Evolutionary conservation across 1,140 invertebrate species (phyloP), one percentile per base, ranked within the genome.

Genomic region (Sweltsa coloradensis): DNA sequence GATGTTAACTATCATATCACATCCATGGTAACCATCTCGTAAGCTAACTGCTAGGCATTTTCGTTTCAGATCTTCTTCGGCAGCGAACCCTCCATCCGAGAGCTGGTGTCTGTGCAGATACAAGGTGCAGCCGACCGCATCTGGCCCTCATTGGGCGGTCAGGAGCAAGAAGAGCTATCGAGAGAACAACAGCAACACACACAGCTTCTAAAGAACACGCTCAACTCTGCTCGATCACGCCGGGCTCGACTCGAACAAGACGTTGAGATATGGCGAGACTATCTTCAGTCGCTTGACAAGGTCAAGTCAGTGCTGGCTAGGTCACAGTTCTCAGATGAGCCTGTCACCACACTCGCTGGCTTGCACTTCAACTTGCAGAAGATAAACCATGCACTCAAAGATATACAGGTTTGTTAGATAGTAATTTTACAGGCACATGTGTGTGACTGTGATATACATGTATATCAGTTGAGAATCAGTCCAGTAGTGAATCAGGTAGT

Each of bases 81-180:
- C 52, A 81, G 78, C 34, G 85, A 89, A 58, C 67, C 75, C 1
- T 73, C 76, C 26, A 85, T 89, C 54, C 76, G 81, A 19, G 85
- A 89, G 57, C 64, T 89, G 37, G 79, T 90, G 1, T 79, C 83
- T 1, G 81, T 87, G 49, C 76, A 80, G 46, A 84, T 90, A 52
- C 84, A 89, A 57, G 81, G 87, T 46, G 76, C 81, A 7, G 83
- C 84, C 2, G 84, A 91, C 55, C 83, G 85, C 57, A 89, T 92
- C 34, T 88, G 85, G 81, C 83, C 86, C 1, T 89, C 86, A 0
- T 63, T 91, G 11, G 79, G 76, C 16, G 71, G 76, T 27, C 72
- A 76, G 4, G 85, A 89, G 57, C 86, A 90, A 56, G 85, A 90
- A 50, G 82, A 86, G 52, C 58, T 90, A 2, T 83, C 80, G 9